A percentile compares a stretch with the other conserved stretches of the same genome.
These are phyloP conservation scores for Podarcis muralis DNA, from an alignment of 2,113 vertebrate species.

Conservation along the genomic window DNA sequence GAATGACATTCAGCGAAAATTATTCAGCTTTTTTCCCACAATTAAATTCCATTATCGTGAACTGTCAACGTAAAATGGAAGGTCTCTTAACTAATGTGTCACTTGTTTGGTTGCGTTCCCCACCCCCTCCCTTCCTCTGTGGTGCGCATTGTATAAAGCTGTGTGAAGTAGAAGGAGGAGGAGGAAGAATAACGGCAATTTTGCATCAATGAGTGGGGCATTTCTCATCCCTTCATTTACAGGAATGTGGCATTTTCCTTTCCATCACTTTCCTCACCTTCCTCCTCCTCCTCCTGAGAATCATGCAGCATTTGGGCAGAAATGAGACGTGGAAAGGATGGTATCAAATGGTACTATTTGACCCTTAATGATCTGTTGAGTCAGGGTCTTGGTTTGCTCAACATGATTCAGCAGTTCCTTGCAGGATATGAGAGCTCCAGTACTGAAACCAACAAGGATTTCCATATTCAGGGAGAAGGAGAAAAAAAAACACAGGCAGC, in stretches of 20 bases:
- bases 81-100: conserved; percentile 78
- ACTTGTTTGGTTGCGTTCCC: conserved; percentile 71
- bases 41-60: conserved; percentile 82
- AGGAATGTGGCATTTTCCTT: conserved; percentile 13
- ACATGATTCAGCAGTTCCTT: background rate
- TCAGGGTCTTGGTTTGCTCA: background rate
- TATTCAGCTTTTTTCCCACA: conserved; percentile 77
- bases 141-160: conserved; percentile 60
- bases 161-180: conserved; percentile 60
- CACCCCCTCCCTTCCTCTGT: background rate
- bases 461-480: background rate
- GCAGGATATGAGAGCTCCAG: background rate
- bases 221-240: conserved; percentile 63
- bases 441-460: background rate
- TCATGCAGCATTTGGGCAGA: conserved; percentile 56
- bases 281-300: conserved; percentile 26
- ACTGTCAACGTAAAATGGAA: conserved; percentile 78
- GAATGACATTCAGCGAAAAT: conserved; percentile 84
- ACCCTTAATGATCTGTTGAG: conserved; percentile 9
- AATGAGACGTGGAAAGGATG: conserved; percentile 11
- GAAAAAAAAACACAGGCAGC: no score
- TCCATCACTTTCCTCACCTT: conserved; percentile 24
- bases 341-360: conserved; percentile 28
- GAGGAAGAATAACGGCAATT: conserved; percentile 68
- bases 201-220: conserved; percentile 56